These are phyloP conservation scores for Temnothorax ravouxi DNA, from an alignment of 2,888 invertebrate genomes.

Conservation along the genomic window DNA sequence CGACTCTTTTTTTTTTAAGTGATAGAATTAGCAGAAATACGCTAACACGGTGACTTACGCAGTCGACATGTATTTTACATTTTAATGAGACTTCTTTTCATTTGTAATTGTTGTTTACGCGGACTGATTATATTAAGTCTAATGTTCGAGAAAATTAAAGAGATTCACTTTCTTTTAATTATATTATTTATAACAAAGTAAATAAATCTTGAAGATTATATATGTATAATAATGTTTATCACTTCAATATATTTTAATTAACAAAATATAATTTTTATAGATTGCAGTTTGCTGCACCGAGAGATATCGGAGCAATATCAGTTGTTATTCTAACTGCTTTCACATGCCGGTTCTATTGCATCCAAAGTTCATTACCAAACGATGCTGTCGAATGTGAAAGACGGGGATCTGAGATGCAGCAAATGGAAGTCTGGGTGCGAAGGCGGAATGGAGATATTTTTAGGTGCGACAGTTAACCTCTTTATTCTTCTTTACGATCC, in stretches of 20 bases:
- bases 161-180: neutral
- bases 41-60: neutral
- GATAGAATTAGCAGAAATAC: neutral
- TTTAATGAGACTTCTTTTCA: neutral
- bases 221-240: neutral
- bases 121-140: neutral
- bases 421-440: slow-evolving; percentile 50
- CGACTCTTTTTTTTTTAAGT: neutral
- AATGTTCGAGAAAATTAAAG: neutral
- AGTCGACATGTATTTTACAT: neutral
- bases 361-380: neutral
- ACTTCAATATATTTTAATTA: neutral
- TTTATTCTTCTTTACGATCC: slow-evolving; percentile 73
- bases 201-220: neutral
- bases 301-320: neutral
- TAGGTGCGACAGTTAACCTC: slow-evolving; percentile 77
- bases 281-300: neutral
- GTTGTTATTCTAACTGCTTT: neutral
- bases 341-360: neutral
- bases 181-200: neutral
- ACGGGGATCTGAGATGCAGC: slow-evolving; percentile 30
- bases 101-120: neutral
- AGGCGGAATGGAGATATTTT: slow-evolving; percentile 72
- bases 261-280: neutral
- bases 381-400: neutral